These are phyloP conservation scores for Melinaea marsaeus DNA, from an alignment of 2,888 invertebrate species.

Conservation along the genomic window DNA sequence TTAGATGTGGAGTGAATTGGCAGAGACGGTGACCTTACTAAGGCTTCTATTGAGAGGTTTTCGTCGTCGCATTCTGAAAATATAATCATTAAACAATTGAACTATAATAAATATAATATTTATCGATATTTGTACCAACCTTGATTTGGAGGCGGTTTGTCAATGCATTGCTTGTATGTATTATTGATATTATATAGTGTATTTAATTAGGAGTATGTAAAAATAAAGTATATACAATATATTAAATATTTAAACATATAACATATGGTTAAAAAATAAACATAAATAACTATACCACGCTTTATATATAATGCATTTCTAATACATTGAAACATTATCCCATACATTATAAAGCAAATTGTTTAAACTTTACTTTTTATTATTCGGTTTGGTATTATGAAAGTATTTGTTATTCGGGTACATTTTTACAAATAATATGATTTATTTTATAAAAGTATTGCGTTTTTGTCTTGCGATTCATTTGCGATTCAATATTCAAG, in stretches of 20 bases:
- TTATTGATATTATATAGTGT: constrained; percentile 11
- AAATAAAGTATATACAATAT: constrained; percentile 41
- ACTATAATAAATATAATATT: constrained; percentile 17
- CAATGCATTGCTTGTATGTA: too few species aligned
- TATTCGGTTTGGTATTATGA: too few species aligned
- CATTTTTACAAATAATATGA: not conserved
- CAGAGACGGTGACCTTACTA: constrained; percentile 70
- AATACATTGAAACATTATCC: too few species aligned
- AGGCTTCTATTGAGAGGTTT: constrained; percentile 57
- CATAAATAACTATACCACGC: too few species aligned
- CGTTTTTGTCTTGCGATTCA: constrained; percentile 1
- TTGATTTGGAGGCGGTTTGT: constrained; percentile 22
- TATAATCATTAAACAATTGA: constrained; percentile 36
- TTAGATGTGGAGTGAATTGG: constrained; percentile 61
- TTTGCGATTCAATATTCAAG: not conserved
- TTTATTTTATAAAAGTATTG: not conserved
- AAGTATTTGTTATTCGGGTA: not conserved
- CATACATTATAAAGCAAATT: too few species aligned
- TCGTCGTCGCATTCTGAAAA: constrained; percentile 75
- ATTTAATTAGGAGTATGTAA: constrained; percentile 19
- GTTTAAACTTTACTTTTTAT: not conserved
- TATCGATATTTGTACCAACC: constrained; percentile 30
- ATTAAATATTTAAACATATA: constrained; percentile 47
- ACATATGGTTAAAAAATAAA: constrained; percentile 64
- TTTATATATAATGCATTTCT: too few species aligned